Evolutionary conservation across 2,113 vertebrate genomes (phyloP), one percentile per base, ranked within the genome.

Genomic region (Oceanodroma tethys): DNA sequence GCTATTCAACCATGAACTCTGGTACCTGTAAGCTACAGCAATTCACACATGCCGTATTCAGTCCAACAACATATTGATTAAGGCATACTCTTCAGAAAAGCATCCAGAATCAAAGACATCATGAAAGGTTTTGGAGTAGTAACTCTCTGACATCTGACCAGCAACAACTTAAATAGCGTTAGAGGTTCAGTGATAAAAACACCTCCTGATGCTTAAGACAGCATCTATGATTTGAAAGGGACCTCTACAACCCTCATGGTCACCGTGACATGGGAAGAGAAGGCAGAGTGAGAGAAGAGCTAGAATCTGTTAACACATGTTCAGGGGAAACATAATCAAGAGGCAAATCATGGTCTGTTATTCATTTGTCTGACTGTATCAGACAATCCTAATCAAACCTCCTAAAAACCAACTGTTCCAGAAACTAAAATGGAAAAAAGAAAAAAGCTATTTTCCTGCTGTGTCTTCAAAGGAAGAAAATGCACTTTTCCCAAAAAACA

Each of bases 381-480:
- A 94, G 67, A 86, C 47, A 85, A 58, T 29, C 56, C 26, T 58
- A 43, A 82, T 73, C 62, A 93, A 88, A 66, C 8, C 26, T 90
- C n/a, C 29, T 55, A 76, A 90, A 93, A 62, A 7, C 10, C n/a
- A 82, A 38, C 63, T 63, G 81, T 56, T 93, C 82, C 80, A 94
- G 76, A 67, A 90, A 87, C 48, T 74, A 72, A 87, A 91, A 66
- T 4, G 34, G 38, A 50, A 71, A 45, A 84, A 89, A 63, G 4
- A 13, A 22, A 55, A 59, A 23, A 21, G 21, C 7, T 29, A 14
- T 53, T 62, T 86, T 73, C 90, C 90, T 82, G 48, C 30, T 91
- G 27, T 6, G 7, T 67, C 89, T 97, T 95, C 85, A 95, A 97
- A 96, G 91, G 66, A 86, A 94, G 43, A 96, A 95, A 92, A 87